phyloP scores from a whole-genome alignment of 2,888 invertebrate species.

The Agriotes lineatus region DNA sequence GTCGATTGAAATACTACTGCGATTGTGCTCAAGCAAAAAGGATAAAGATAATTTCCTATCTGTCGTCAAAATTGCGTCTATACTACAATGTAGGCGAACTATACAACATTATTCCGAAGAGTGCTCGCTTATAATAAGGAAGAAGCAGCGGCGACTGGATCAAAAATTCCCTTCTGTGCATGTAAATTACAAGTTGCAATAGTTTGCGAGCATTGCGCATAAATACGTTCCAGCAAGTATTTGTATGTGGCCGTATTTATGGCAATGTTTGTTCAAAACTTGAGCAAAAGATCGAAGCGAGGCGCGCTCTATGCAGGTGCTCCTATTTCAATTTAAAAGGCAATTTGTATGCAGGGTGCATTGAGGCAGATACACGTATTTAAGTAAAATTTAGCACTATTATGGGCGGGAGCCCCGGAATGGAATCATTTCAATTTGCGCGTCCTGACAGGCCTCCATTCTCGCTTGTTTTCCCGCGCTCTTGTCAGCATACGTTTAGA shows the following conservation, averaged over 20 bases:
- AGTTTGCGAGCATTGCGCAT: too few relatives aligned
- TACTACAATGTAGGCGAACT: too few relatives aligned
- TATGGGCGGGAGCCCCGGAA: slow-evolving; percentile 30
- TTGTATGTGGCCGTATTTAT: background rate
- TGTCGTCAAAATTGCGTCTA: too few relatives aligned
- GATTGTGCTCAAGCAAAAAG: too few relatives aligned
- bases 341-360: slow-evolving; percentile 36
- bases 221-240: too few relatives aligned
- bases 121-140: too few relatives aligned
- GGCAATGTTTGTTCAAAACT: slow-evolving; percentile 6
- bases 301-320: slow-evolving; percentile 24
- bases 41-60: too few relatives aligned
- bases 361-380: slow-evolving; percentile 34
- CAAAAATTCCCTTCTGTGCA: too few relatives aligned
- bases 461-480: slow-evolving; percentile 48
- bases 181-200: too few relatives aligned
- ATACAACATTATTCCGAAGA: too few relatives aligned
- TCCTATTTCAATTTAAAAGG: slow-evolving; percentile 32
- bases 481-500: slow-evolving; percentile 49
- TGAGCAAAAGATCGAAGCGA: slow-evolving; percentile 1
- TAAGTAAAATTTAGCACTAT: slow-evolving; percentile 41
- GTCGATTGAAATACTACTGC: too few relatives aligned
- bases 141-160: too few relatives aligned
- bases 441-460: slow-evolving; percentile 42
- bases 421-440: slow-evolving; percentile 48